Evolutionary conservation across 2,888 invertebrate species (phyloP), one percentile per base, ranked within the genome.

Genomic region (Drosophila helvetica): DNA sequence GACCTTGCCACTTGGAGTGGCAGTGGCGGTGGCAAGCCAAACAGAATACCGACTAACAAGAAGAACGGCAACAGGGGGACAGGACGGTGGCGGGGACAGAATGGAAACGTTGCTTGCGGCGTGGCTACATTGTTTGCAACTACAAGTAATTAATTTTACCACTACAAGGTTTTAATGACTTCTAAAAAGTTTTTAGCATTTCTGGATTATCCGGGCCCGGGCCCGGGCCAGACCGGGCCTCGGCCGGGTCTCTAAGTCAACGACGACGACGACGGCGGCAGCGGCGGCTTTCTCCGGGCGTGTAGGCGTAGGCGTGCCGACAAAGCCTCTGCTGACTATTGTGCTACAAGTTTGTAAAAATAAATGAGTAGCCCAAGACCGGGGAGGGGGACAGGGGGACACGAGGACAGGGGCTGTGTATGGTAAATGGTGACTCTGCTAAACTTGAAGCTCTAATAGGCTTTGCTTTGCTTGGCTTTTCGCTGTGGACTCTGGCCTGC

Each of bases 101-200:
- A 78, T 85, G 86, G 71, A 82, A 83, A 86, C 77, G 86, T 85
- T 86, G 88, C 88, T 84, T 86, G 88, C 86, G 90, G 90, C 90
- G 83, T 79, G 87, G 90, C 89, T 88, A 90, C 89, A 90, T 90
- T 90, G 91, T 90, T 90, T 89, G 89, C 90, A 91, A 91, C 90
- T 91, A 91, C 91, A 91, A 90, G 91, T 91, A 91, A 91, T 91
- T 91, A 91, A 91, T 91, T 91, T 91, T 90, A 91, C 91, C 91
- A 90, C 91, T 91, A 91, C 91, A 91, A 91, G 91, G 88, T 88
- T 91, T 91, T 91, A 91, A 92, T 91, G 91, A 90, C 91, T 91
- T 89, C 89, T 88, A 91, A 90, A 90, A 89, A 89, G 80, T 90
- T 90, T 90, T 89, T 80, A 89, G 88, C 89, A 89, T 90, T 90